phyloP scores from a whole-genome alignment of 2,888 invertebrate species.

The Microdon myrmicae region DNA sequence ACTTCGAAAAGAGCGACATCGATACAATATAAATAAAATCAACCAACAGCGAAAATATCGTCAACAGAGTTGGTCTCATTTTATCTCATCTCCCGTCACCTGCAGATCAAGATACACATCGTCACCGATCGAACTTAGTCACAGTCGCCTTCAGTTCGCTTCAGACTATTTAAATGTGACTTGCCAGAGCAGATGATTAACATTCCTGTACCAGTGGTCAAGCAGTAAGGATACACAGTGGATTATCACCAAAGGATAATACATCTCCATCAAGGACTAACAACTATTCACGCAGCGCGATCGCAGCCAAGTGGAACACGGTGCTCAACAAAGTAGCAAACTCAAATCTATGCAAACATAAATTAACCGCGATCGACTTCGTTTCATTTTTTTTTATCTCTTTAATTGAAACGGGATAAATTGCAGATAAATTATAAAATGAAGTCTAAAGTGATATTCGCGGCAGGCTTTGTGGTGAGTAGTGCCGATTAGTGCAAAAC shows the following conservation, averaged over 20 bases:
- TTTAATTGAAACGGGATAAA: no score
- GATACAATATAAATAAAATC: slow-evolving; percentile 3
- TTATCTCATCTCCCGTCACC: slow-evolving; percentile 39
- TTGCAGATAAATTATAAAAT: slow-evolving; percentile 8
- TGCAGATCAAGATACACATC: slow-evolving; percentile 38
- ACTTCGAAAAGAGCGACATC: neutral
- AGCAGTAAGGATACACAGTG: slow-evolving; percentile 58
- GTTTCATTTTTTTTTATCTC: no score
- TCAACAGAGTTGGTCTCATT: slow-evolving; percentile 38
- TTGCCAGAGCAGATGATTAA: slow-evolving; percentile 57
- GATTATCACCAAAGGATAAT: slow-evolving; percentile 18
- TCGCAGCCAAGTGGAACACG: slow-evolving; percentile 49
- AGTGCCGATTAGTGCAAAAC: slow-evolving; percentile 20
- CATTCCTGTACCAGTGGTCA: slow-evolving; percentile 64
- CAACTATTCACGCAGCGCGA: slow-evolving; percentile 17
- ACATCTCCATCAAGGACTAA: neutral
- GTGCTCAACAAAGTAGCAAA: slow-evolving; percentile 30
- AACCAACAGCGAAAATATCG: slow-evolving; percentile 12
- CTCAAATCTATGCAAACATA: no score
- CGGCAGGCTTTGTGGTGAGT: slow-evolving; percentile 46
- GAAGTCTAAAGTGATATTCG: slow-evolving; percentile 43
- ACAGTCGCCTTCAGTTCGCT: slow-evolving; percentile 29
- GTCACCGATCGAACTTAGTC: slow-evolving; percentile 41
- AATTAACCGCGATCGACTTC: no score
- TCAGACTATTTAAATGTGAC: slow-evolving; percentile 59